These are phyloP conservation scores for Brachionus calyciflorus DNA, from an alignment of 1,140 invertebrate genomes.

Conservation along the genomic window DNA sequence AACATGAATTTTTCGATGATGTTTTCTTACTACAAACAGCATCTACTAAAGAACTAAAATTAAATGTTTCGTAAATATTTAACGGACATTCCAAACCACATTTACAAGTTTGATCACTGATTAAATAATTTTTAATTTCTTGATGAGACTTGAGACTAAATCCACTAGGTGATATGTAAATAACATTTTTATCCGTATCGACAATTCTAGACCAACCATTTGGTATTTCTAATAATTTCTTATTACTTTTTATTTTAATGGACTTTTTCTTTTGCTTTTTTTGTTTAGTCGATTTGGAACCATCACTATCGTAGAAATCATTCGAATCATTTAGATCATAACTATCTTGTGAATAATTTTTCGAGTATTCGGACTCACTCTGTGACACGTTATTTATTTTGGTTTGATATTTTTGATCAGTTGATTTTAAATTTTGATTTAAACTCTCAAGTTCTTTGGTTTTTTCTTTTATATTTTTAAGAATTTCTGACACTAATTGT, in stretches of 20 bases:
- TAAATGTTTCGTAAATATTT: slow-evolving; percentile 27
- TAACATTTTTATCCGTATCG: neutral
- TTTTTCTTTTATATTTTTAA: slow-evolving; percentile 43
- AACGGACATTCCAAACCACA: slow-evolving; percentile 42
- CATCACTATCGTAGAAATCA: slow-evolving; percentile 11
- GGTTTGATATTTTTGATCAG: neutral
- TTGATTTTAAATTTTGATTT: slow-evolving; percentile 44
- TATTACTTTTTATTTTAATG: neutral
- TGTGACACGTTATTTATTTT: slow-evolving; percentile 7
- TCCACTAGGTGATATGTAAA: slow-evolving; percentile 9
- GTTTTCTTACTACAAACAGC: neutral
- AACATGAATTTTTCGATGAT: neutral
- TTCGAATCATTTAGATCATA: neutral
- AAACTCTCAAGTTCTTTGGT: slow-evolving; percentile 41
- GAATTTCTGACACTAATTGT: slow-evolving; percentile 41
- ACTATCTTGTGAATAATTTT: neutral
- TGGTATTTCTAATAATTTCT: neutral
- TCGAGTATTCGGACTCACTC: neutral
- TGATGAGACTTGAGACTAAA: neutral
- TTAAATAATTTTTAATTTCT: slow-evolving; percentile 16
- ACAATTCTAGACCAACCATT: neutral
- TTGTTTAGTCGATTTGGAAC: neutral
- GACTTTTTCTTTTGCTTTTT: neutral
- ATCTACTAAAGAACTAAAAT: slow-evolving; percentile 13
- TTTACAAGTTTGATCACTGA: slow-evolving; percentile 40